These are phyloP conservation scores for Lasioglossum baleicum DNA, from an alignment of 1,140 invertebrate species.

Conservation along the genomic window DNA sequence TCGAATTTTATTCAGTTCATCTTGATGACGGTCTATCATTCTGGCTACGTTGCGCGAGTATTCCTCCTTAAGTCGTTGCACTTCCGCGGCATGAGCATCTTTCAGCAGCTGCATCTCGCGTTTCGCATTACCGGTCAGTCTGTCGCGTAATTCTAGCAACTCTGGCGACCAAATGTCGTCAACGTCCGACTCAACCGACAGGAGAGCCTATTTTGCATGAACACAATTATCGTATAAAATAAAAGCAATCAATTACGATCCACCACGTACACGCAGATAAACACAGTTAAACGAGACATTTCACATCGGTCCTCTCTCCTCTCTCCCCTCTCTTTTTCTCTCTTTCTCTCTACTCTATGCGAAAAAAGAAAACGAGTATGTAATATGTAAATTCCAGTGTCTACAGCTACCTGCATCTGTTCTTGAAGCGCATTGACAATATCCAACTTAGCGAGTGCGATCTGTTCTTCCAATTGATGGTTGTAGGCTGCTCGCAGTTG, in stretches of 20 bases:
- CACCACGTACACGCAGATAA: background rate
- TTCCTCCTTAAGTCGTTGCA: constrained; percentile 81
- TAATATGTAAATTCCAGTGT: background rate
- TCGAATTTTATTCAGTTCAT: constrained; percentile 63
- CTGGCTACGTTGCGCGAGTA: constrained; percentile 77
- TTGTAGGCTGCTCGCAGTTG: constrained; percentile 71
- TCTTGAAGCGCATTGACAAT: constrained; percentile 82
- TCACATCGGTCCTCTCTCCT: background rate
- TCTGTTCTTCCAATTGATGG: constrained; percentile 81
- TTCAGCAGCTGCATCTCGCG: constrained; percentile 77
- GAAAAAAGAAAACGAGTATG: background rate
- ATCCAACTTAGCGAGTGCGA: constrained; percentile 82
- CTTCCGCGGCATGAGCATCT: constrained; percentile 72
- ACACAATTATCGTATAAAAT: background rate
- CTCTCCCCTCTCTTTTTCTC: background rate
- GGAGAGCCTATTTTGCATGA: constrained; percentile 80
- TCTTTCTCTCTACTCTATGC: too few relatives aligned
- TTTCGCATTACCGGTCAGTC: constrained; percentile 83
- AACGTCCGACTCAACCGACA: constrained; percentile 83
- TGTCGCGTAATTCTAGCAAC: constrained; percentile 84
- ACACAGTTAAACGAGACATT: background rate
- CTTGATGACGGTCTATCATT: constrained; percentile 71
- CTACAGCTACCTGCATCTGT: constrained; percentile 82
- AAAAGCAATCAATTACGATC: background rate
- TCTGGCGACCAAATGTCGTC: constrained; percentile 85